These are phyloP conservation scores for Sylvilagus bachmani DNA, from an alignment of 2,113 vertebrate genomes.

Conservation along the genomic window DNA sequence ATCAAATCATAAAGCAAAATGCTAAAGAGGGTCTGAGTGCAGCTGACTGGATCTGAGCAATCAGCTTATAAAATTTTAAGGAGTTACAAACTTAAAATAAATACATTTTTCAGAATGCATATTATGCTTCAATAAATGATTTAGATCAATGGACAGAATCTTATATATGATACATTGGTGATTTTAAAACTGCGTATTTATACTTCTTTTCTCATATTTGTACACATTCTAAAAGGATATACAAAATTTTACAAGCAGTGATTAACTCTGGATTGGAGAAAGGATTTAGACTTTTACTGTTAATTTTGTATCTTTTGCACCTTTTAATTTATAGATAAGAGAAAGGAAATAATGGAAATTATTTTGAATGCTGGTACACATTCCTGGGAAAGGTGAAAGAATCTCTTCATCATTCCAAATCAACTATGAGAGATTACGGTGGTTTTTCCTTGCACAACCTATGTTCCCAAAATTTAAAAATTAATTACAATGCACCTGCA, in stretches of 20 bases:
- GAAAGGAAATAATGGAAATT: not conserved
- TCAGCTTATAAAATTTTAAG: not conserved
- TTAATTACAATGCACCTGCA: not conserved
- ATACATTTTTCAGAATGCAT: not conserved
- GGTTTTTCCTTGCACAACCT: not conserved
- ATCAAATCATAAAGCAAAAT: not conserved
- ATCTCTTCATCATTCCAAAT: not conserved
- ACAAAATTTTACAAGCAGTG: not conserved
- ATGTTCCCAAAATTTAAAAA: not conserved
- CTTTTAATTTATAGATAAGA: not conserved
- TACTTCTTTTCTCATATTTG: not conserved
- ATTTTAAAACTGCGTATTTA: not conserved
- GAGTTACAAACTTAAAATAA: not conserved
- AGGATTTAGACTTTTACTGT: not conserved
- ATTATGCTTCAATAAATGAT: no score
- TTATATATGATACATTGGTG: not conserved
- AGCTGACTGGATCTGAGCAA: not conserved
- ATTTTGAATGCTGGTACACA: not conserved
- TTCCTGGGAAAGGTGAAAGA: not conserved
- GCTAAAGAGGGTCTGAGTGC: not conserved
- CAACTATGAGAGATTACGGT: not conserved
- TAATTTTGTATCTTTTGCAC: not conserved
- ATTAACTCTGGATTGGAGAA: not conserved
- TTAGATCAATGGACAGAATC: not conserved
- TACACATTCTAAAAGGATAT: not conserved